Conservation (phyloP, 2,888 invertebrate species). For the Candidula unifasciata region DNA sequence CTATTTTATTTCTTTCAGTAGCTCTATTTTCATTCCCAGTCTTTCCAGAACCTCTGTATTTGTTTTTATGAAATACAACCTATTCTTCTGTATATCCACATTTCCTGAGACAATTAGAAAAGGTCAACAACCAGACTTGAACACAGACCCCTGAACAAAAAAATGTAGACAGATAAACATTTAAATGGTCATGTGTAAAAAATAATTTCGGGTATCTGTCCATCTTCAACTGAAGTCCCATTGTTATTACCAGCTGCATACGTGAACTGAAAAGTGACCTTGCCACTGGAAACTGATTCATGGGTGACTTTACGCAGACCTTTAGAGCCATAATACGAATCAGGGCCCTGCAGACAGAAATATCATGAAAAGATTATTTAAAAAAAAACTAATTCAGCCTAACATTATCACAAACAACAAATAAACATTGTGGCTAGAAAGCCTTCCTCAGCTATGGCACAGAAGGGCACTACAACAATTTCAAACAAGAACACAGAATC, state of each 20-base stretch:
- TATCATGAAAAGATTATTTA: too few relatives aligned
- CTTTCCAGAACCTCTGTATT: too few relatives aligned
- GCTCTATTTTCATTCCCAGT: too few relatives aligned
- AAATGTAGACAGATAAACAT: not conserved
- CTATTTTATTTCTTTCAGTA: too few relatives aligned
- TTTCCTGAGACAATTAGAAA: not conserved
- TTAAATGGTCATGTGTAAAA: slow-evolving; percentile 81
- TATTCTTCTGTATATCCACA: too few relatives aligned
- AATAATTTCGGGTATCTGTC: slow-evolving; percentile 91
- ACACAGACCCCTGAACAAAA: not conserved
- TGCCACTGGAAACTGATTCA: slow-evolving; percentile 85
- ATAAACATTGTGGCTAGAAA: too few relatives aligned
- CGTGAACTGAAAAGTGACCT: slow-evolving; percentile 88
- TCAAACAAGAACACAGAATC: too few relatives aligned
- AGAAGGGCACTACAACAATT: too few relatives aligned
- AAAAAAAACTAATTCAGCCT: too few relatives aligned
- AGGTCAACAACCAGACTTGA: not conserved
- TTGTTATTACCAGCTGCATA: slow-evolving; percentile 92
- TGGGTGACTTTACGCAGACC: slow-evolving; percentile 87
- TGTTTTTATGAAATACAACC: too few relatives aligned
- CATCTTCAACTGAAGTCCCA: slow-evolving; percentile 90
- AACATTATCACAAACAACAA: too few relatives aligned
- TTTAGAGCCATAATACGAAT: slow-evolving; percentile 90
- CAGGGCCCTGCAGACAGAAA: slow-evolving; percentile 84
- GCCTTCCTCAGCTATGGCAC: too few relatives aligned